Evolutionary conservation across 2,888 invertebrate species (phyloP), one percentile per base, ranked within the genome.

Genomic region (Slavum lentiscoides): DNA sequence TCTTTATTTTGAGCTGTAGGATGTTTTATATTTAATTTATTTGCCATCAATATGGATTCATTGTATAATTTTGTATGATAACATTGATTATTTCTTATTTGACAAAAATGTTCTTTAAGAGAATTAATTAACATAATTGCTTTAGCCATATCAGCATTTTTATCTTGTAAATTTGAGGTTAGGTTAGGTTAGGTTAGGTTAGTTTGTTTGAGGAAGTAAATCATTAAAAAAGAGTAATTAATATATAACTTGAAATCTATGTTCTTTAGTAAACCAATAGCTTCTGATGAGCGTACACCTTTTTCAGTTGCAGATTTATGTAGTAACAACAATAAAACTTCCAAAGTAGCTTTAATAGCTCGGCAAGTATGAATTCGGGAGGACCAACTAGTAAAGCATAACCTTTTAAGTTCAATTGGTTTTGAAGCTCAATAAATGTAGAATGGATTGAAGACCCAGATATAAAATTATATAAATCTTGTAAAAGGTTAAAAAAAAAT

Each of bases 21-120:
- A 19, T 53, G 53, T 68, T 68, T 68, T 68, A 13, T 68, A 68
- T 68, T 49, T 53, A 53, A 67, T 67, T 43, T 67, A 43, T 49
- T 49, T 43, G 21, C 67, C 11, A 49, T 43, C 17, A 19, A 21
- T 49, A 21, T 68, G 13, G 53, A 3, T 23, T 68, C 53, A 53
- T 53, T 68, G 21, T 8, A 68, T 68, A 68, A 68, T 68, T 68
- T 68, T 53, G n/a, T 53, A 53, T 68, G 21, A 53, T 68, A 68
- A 68, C 68, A 7, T 53, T 11, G n/a, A 21, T 67, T 21, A 67
- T 67, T 43, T 43, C 67, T 67, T 67, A 67, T 67, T 43, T 43
- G 8, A 23, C 53, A 53, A 68, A 68, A 68, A 68, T 68, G 53
- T 53, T 68, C 53, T 68, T 53, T 68, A 49, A 68, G 67, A 68